Evolutionary conservation across 2,888 invertebrate species (phyloP), one percentile per base, ranked within the genome.

Genomic region (Zygothrica quintamaculata): DNA sequence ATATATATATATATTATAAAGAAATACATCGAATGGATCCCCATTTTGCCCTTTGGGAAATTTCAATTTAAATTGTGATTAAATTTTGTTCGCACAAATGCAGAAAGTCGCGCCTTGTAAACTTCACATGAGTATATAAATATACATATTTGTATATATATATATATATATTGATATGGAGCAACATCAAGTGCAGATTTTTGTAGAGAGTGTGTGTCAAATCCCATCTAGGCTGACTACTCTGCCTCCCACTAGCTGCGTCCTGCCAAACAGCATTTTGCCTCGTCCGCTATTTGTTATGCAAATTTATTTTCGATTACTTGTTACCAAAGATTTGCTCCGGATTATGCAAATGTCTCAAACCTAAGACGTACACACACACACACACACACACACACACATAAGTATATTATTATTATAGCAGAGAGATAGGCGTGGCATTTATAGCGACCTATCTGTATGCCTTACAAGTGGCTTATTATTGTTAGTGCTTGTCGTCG

Each of bases 261-360:
- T 34, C 31, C 53, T 39, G 51, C 15, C 37, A 39, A 42, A 34
- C 40, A 55, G 53, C 59, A 62, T 51, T 72, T 68, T 53, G 42
- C 44, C 33, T 62, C 44, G 65, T 56, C 64, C 70, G 56, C 71
- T 72, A 85, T 87, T 84, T 87, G 87, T 82, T 76, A 87, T 84
- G 84, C 79, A 84, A 84, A 84, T 84, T 87, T 85, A 85, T 85
- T 87, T 84, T 79, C 85, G 87, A 87, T 87, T 87, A 82, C 84
- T 81, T 84, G 87, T 87, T 84, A 84, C 85, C 87, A 79, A 87
- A 87, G 87, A 87, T 87, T 84, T 84, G 71, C 78, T 67, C 62
- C 76, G 78, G 84, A 84, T 84, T 84, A 84, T 84, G 82, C 67
- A 87, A 84, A 84, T 84, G 78, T 70, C 65, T 62, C 77, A 70